phyloP scores from a whole-genome alignment of 2,797 vertebrate genomes.

The Meda fulgida region DNA sequence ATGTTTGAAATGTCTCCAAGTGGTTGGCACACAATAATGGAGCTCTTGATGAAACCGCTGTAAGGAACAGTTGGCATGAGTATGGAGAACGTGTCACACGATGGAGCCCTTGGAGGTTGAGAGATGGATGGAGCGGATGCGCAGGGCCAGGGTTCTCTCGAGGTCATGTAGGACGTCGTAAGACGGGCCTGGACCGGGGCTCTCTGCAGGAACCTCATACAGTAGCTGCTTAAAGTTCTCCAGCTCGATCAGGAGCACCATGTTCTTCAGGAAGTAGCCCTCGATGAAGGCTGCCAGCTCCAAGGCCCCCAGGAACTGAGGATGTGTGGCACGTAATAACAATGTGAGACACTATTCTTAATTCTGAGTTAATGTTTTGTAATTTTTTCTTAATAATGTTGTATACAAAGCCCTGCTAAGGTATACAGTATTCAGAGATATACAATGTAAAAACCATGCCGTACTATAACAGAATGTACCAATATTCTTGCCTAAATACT shows the following conservation, averaged over 20 bases:
- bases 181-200: conserved; percentile 79
- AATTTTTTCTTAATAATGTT: not conserved
- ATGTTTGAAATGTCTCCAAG: conserved; percentile 37
- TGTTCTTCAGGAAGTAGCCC: conserved; percentile 98
- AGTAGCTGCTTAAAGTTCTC: conserved; percentile 96
- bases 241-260: conserved; percentile 96
- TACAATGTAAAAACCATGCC: not conserved
- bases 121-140: conserved; percentile 98
- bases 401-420: not conserved
- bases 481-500: not conserved
- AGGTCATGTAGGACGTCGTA: conserved; percentile 91
- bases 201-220: conserved; percentile 87
- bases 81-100: conserved; percentile 80
- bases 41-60: conserved; percentile 25
- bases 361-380: not conserved
- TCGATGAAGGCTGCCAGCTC: conserved; percentile 95
- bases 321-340: not conserved
- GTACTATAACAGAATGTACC: too few relatives aligned
- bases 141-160: conserved; percentile 93
- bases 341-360: not conserved
- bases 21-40: conserved; percentile 32
- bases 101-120: conserved; percentile 97
- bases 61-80: conserved; percentile 27
- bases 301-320: conserved; percentile 90
- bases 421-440: not conserved